Percentiles rank a stretch among this genome's conserved stretches.
Conservation (phyloP, 1,140 invertebrate genomes). For the Drosophila watanabei region DNA sequence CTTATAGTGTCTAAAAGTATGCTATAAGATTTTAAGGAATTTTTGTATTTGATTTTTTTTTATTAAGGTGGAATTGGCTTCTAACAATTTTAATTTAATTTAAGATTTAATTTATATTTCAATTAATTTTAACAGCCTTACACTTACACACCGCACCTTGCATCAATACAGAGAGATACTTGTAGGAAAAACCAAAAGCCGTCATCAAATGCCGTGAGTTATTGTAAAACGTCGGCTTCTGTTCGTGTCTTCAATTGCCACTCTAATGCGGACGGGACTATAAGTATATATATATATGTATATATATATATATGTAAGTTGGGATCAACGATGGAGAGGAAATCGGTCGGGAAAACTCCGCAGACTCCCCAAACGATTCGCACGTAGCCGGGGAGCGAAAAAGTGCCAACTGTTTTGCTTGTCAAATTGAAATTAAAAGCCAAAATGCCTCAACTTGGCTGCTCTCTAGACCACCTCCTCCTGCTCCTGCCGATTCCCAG, state of each 20-base stretch:
- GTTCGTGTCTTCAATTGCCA: constrained; percentile 31
- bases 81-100: no score
- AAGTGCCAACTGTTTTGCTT: constrained; percentile 75
- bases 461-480: neutral
- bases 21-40: neutral
- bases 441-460: constrained; percentile 64
- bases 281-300: constrained; percentile 1
- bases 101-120: no score
- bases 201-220: constrained; percentile 78
- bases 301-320: constrained; percentile 1
- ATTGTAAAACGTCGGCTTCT: constrained; percentile 70
- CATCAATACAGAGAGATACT: constrained; percentile 14
- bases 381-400: constrained; percentile 44
- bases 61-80: no score
- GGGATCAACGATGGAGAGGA: neutral
- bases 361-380: constrained; percentile 36
- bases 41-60: no score
- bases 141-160: constrained; percentile 15
- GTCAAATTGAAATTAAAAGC: constrained; percentile 84
- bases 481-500: constrained; percentile 2
- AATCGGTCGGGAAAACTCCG: constrained; percentile 13
- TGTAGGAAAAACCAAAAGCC: constrained; percentile 49
- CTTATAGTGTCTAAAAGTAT: neutral
- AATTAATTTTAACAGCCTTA: neutral
- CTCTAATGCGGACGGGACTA: constrained; percentile 34